Percentiles rank a stretch among this genome's conserved stretches.
These are phyloP conservation scores for Tetrao urogallus DNA, from an alignment of 2,113 vertebrate species.

Conservation along the genomic window DNA sequence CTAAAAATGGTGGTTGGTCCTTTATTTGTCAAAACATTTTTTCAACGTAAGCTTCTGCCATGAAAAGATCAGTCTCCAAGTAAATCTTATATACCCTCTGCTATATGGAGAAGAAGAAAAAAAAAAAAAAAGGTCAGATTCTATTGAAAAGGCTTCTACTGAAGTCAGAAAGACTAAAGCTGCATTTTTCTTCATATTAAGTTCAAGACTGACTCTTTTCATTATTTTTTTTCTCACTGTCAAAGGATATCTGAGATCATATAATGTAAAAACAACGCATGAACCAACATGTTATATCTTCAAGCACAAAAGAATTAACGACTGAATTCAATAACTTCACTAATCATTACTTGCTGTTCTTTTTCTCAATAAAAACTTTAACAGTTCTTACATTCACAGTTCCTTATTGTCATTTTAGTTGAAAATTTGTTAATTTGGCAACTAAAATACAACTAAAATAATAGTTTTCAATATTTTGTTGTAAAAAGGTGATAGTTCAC, in stretches of 20 bases:
- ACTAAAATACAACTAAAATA: neutral
- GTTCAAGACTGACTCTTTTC: neutral
- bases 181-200: neutral
- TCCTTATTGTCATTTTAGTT: neutral
- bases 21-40: conserved; percentile 4
- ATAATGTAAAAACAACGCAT: neutral
- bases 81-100: neutral
- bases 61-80: neutral
- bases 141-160: neutral
- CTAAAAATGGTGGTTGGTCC: neutral
- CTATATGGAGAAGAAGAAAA: neutral
- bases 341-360: neutral
- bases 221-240: neutral
- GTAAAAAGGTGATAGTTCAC: neutral
- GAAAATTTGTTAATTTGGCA: neutral
- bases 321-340: neutral
- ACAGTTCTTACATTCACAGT: neutral
- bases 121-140: neutral
- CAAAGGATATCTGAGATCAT: neutral
- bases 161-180: neutral
- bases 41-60: neutral
- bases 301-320: too few relatives aligned
- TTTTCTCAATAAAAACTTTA: neutral
- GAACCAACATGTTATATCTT: neutral
- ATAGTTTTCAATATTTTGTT: neutral